Base-by-base conservation (phyloP, 2,797 vertebrate species). In the Enteromius fasciolatus region DNA sequence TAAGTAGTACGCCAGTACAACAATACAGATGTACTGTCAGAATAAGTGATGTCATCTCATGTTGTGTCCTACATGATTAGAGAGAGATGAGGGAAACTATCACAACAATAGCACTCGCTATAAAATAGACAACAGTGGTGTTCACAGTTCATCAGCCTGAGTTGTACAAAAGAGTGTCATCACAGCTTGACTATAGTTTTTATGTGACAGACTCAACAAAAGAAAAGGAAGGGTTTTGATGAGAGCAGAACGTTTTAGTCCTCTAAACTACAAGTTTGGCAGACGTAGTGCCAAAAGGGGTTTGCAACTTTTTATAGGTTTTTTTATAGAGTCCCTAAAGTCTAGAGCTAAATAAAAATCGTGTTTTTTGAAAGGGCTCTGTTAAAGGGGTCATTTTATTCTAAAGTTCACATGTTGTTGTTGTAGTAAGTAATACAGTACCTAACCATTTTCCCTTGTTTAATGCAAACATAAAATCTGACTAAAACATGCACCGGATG, bases 311-410 rank as follows among this genome's bases (percentile, higher is more conserved):
- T 36, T 23, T 54, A 8, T 74, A 23, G 18, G 2, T 11, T 12
- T 5, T 5, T 41, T 41, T 39, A 39, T n/a, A 33, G 28, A n/a
- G 50, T 36, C 72, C 72, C 48, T 31, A 54, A 39, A 57, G 48
- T 52, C 36, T 25, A 59, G 52, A 59, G 73, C 73, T 76, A 59
- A 76, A 76, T 59, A 75, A 59, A 75, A 75, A 7, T 17, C 33
- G 41, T 4, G 10, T 25, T 74, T 20, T 11, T 54, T 54, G 18
- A 54, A 74, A 74, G 72, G 31, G 28, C 46, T 73, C 28, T 33
- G 46, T 50, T 73, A 52, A 73, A 73, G 48, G 23, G 44, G 44
- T 14, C 10, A 73, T 73, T 52, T 52, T 73, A 20, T 54, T 73
- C 5, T 74, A 31, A 75, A 39, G 20, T 57, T 12, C 18, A n/a